A percentile compares a stretch with the other conserved stretches of the same genome.
Conservation (phyloP, 53 echinoderm and acorn worm species). For the Holothuria scabra region DNA sequence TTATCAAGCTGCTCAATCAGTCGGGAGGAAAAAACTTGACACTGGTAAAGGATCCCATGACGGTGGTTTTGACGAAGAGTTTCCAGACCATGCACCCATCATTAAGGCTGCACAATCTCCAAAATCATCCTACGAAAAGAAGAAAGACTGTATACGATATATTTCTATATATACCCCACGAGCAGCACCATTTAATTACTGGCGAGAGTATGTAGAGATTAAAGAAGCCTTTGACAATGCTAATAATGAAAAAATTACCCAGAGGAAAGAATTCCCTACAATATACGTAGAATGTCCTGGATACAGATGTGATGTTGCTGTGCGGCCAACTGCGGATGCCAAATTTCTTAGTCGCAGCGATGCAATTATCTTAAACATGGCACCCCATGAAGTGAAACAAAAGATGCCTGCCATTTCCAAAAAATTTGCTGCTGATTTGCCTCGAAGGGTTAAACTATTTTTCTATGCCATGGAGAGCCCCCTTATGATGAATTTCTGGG, state of each 20-base stretch:
- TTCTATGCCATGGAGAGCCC: constrained; percentile 87
- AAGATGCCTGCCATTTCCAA: constrained; percentile 52
- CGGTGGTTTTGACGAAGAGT: neutral
- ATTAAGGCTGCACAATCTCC: neutral
- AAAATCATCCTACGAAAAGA: neutral
- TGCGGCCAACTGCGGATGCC: constrained; percentile 65
- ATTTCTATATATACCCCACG: constrained; percentile 67
- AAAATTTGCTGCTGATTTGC: constrained; percentile 55
- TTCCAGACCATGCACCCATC: constrained; percentile 7
- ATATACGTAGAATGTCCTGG: constrained; percentile 73
- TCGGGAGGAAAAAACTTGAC: neutral
- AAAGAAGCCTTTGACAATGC: constrained; percentile 64
- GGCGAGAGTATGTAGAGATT: constrained; percentile 75
- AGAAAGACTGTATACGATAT: constrained; percentile 63
- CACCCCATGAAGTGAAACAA: constrained; percentile 67
- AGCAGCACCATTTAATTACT: constrained; percentile 66
- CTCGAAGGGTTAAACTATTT: constrained; percentile 63
- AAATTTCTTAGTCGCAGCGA: constrained; percentile 63
- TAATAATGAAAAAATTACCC: constrained; percentile 51
- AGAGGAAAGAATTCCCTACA: constrained; percentile 52
- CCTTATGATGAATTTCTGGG: constrained; percentile 84
- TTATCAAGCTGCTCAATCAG: constrained; percentile 23
- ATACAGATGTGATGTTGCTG: constrained; percentile 67
- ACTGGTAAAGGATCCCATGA: neutral
- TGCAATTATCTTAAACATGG: constrained; percentile 77